Conservation (phyloP, 2,113 vertebrate species). For the Zootoca vivipara region DNA sequence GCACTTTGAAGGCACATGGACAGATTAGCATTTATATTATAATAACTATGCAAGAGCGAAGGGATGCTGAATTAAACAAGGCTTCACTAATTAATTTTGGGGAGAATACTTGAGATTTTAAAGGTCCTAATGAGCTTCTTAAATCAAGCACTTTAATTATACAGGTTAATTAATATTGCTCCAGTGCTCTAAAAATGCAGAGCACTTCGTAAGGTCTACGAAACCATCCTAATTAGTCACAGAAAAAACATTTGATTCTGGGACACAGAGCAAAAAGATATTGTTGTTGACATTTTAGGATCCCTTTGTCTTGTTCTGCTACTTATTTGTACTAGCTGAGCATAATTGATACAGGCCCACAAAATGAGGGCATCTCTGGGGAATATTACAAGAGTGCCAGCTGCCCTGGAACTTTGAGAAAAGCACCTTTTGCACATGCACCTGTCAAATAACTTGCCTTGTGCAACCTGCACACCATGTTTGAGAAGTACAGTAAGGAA, state of each 20-base stretch:
- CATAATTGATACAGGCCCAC: background rate
- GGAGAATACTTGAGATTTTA: slow-evolving; percentile 1
- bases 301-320: background rate
- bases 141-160: slow-evolving; percentile 17
- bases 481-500: background rate
- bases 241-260: slow-evolving; percentile 1
- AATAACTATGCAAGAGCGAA: background rate
- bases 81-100: slow-evolving; percentile 25
- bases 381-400: background rate
- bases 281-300: background rate
- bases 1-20: background rate
- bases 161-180: slow-evolving; percentile 19
- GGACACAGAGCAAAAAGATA: background rate
- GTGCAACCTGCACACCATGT: too few species aligned
- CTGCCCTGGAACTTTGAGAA: background rate
- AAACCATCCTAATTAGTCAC: background rate
- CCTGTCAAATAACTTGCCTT: background rate
- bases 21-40: background rate
- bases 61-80: background rate
- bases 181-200: slow-evolving; percentile 3
- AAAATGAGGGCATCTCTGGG: background rate
- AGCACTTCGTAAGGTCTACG: background rate
- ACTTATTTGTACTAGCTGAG: too few species aligned
- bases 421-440: background rate
- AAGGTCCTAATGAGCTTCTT: slow-evolving; percentile 14